Evolutionary conservation across 2,797 vertebrate species (phyloP), one percentile per base, ranked within the genome.

Genomic region (Hippocampus kuda): DNA sequence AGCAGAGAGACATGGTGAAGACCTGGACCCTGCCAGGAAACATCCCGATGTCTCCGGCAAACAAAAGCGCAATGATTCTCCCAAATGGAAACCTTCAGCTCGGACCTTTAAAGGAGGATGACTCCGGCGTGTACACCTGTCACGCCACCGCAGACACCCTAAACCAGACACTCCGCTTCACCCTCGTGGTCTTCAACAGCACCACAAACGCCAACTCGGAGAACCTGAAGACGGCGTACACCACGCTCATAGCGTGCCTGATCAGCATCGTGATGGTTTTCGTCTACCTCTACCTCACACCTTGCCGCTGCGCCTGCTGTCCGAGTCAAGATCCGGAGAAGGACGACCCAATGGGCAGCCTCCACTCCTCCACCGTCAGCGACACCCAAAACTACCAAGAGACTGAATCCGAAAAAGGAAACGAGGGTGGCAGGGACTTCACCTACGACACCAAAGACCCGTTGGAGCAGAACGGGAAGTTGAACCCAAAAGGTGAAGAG

Each of bases 241-340:
- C 97, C 83, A 98, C 97, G 0, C 89, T 99, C 0, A 91, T 95
- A 79, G 96, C 92, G 46, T 98, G 96, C 59, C 87, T 97, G 85
- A 86, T 95, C 75, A 98, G 94, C 53, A 81, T 96, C 54, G 90
- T 98, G 51, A 90, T 98, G 87, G 93, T 99, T 46, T 89, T 98
- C 68, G 91, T 98, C 85, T 99, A 98, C 87, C 91, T 99, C 85
- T 98, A 95, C 77, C 85, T 99, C 75, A 97, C 96, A 0, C 97
- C 97, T 0, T 98, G 94, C 73, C 92, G 75, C 72, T 98, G 94
- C 84, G 83, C 92, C 69, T 95, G 94, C 71, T 92, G 93, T 8
- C 89, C 89, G 1, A 82, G 70, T 54, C 70, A 85, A 53, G 80
- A 81, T 12, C 91, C 91, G 60, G 87, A 90, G 0, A 89, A 93